Base-by-base conservation (phyloP, 2,888 invertebrate genomes). In the Acanthopleura granulata region DNA sequence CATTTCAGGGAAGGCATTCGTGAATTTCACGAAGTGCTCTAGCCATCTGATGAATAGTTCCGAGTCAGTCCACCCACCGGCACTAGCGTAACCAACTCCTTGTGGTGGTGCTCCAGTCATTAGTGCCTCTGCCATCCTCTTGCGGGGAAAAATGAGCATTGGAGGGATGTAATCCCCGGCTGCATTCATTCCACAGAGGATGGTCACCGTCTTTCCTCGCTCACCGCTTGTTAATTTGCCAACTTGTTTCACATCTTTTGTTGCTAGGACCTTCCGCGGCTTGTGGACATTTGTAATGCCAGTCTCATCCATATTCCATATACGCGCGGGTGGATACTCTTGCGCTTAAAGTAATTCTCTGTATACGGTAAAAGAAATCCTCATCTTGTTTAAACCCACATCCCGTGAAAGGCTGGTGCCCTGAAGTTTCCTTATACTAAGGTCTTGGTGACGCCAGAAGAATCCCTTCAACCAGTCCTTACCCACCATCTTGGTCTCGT, bases 1-100 rank as follows among this genome's bases (percentile, higher is more conserved):
- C n/a, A 83, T 80, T 49, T 83, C 81, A 72, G 72, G 72, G 12
- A 80, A 76, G 14, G 83, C 79, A 71, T 86, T 85, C 30, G 80
- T 75, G 66, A 78, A 73, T 27, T 80, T 71, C n/a, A 89, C 76
- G 81, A 91, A 91, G 82, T 91, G 88, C 71, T 84, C 75, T 66
- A 89, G 83, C 87, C 88, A 88, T 49, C 82, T 78, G 14, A 80
- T 6, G 69, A 85, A 85, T 4, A 81, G 61, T 12, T 80, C 79
- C 14, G 62, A 50, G 30, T 81, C 79, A 74, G 85, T 87, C 87
- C 87, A 89, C 12, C 86, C 86, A 78, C 77, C 81, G 49, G 83
- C 79, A 81, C 81, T 83, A 74, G 83, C 83, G 30, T 78, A 80
- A 66, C 83, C 86, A 75, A 80, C 80, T 69, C 87, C 77, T 25